These are phyloP conservation scores for Electrona antarctica DNA, from an alignment of 2,113 vertebrate species.

Conservation along the genomic window DNA sequence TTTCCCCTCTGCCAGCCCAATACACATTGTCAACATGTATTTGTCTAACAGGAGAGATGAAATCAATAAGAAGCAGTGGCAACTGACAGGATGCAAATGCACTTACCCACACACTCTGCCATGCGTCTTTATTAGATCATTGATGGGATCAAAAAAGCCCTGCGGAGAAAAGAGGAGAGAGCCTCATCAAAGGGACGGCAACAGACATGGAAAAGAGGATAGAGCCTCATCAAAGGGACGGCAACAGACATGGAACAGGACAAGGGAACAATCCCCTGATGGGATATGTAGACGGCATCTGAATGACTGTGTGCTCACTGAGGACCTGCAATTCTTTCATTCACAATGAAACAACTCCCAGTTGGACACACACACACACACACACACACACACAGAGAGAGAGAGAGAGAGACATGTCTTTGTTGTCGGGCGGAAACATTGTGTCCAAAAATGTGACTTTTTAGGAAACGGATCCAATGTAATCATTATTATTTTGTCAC, in stretches of 20 bases:
- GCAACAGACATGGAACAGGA: not conserved
- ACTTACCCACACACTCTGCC: conserved; percentile 87
- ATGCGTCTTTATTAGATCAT: conserved; percentile 77
- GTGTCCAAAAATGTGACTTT: too few species aligned
- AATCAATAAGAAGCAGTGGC: conserved; percentile 15
- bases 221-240: not conserved
- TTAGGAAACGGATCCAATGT: too few species aligned
- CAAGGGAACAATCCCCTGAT: not conserved
- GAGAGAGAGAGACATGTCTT: too few species aligned
- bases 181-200: not conserved
- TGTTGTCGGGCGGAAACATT: too few species aligned
- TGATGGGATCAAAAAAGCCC: conserved; percentile 82
- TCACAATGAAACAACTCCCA: not conserved
- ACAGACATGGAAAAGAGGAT: conserved; percentile 6
- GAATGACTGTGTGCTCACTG: not conserved
- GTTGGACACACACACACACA: not conserved
- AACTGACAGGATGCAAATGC: too few species aligned
- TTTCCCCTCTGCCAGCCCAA: too few species aligned
- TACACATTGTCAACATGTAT: not conserved
- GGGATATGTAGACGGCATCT: not conserved
- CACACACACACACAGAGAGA: not conserved
- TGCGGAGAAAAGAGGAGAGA: conserved; percentile 49
- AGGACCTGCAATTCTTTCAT: not conserved
- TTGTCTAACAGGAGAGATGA: conserved; percentile 2
- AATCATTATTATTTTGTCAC: too few species aligned